Percentiles rank a stretch among this genome's conserved stretches.
These are phyloP conservation scores for Selenia dentaria DNA, from an alignment of 2,888 invertebrate species.

Conservation along the genomic window DNA sequence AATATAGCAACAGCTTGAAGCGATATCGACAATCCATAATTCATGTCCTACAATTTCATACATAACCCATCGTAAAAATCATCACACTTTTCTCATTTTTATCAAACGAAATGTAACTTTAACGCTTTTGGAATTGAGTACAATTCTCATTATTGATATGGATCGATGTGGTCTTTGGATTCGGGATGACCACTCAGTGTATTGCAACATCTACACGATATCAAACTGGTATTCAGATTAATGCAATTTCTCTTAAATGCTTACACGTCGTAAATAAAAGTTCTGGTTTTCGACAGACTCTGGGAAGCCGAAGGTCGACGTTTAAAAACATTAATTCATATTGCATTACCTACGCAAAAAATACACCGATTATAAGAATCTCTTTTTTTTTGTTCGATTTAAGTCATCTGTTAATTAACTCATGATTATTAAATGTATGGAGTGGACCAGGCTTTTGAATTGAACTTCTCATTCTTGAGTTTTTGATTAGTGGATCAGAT, in stretches of 20 bases:
- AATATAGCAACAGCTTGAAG: conserved; percentile 83
- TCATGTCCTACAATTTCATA: conserved; percentile 85
- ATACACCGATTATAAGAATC: no score
- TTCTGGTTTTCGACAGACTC: conserved; percentile 70
- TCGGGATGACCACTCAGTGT: conserved; percentile 60
- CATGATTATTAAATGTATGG: conserved; percentile 8
- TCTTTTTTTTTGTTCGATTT: no score
- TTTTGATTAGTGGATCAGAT: no score
- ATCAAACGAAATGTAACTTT: conserved; percentile 59
- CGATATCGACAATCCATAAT: conserved; percentile 85
- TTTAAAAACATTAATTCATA: conserved; percentile 74
- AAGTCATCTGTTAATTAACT: no score
- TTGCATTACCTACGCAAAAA: conserved; percentile 54
- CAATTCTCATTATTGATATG: conserved; percentile 40
- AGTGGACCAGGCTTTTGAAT: no score
- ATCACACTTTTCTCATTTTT: conserved; percentile 47
- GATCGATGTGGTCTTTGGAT: conserved; percentile 47
- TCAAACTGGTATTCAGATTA: conserved; percentile 84
- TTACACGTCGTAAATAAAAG: conserved; percentile 84
- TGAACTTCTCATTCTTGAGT: no score
- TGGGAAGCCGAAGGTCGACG: conserved; percentile 59
- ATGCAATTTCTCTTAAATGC: conserved; percentile 85
- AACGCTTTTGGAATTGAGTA: conserved; percentile 43
- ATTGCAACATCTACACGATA: conserved; percentile 82
- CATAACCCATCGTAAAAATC: conserved; percentile 55